These are phyloP conservation scores for Hemistola chrysoprasaria DNA, from an alignment of 2,888 invertebrate species.

Conservation along the genomic window DNA sequence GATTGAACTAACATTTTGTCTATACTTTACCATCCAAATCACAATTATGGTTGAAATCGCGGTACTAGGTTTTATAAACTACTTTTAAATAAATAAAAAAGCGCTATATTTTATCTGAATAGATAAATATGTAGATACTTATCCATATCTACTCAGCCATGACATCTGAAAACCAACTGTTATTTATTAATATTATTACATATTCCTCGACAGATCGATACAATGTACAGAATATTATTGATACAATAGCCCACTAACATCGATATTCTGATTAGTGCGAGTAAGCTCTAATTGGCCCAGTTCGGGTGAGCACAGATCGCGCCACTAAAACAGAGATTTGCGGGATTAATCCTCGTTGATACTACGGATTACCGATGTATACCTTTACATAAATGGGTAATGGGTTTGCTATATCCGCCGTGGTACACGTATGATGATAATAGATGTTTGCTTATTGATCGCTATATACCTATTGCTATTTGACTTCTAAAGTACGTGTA, in stretches of 20 bases:
- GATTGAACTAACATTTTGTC: no score
- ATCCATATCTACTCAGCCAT: no score
- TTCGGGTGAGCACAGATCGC: constrained; percentile 62
- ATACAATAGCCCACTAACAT: constrained; percentile 29
- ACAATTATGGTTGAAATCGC: no score
- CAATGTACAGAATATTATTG: constrained; percentile 9
- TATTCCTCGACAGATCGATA: constrained; percentile 11
- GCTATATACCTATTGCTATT: no score
- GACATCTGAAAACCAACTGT: no score
- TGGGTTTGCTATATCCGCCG: constrained; percentile 34
- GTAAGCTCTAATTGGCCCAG: constrained; percentile 77
- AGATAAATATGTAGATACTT: no score
- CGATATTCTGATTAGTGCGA: constrained; percentile 60
- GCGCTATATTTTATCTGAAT: no score
- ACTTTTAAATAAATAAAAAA: no score
- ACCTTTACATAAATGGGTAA: constrained; percentile 60
- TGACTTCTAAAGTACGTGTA: no score
- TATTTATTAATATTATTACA: no score
- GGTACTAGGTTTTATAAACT: no score
- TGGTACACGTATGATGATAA: constrained; percentile 22
- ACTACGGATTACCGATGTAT: constrained; percentile 60
- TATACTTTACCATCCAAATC: no score
- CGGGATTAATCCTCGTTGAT: constrained; percentile 68
- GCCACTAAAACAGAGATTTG: constrained; percentile 76
- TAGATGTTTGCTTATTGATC: constrained; percentile 2